These are phyloP conservation scores for Athene noctua DNA, from an alignment of 2,113 vertebrate species.

Conservation along the genomic window DNA sequence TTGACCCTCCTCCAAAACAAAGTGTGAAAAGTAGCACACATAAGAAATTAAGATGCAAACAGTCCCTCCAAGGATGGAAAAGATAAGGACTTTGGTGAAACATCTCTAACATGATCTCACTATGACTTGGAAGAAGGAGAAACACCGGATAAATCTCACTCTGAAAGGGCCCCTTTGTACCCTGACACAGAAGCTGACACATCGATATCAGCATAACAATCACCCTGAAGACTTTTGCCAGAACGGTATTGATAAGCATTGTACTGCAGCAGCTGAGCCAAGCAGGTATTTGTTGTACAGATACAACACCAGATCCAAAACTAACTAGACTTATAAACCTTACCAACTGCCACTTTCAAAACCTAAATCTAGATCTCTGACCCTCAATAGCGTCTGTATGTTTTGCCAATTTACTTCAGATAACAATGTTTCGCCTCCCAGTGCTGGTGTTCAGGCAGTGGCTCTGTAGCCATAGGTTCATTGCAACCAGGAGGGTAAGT, in stretches of 20 bases:
- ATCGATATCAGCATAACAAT: not conserved
- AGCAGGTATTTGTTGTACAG: not conserved
- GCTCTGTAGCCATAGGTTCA: not conserved
- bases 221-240: not conserved
- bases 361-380: not conserved
- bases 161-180: not conserved
- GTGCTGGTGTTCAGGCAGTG: not conserved
- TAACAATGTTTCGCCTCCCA: not conserved
- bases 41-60: not conserved
- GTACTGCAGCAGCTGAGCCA: not conserved
- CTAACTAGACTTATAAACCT: not conserved
- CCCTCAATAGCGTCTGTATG: not conserved
- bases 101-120: not conserved
- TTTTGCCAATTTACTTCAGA: not conserved
- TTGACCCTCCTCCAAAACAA: not conserved
- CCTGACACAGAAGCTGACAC: not conserved
- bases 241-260: rapidly evolving
- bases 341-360: not conserved
- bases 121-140: not conserved
- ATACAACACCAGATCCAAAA: not conserved
- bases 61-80: not conserved
- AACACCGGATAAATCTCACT: not conserved
- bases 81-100: not conserved
- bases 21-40: not conserved
- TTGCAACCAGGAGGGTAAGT: not conserved